Evolutionary conservation across 2,113 vertebrate species (phyloP), one percentile per base, ranked within the genome.

Genomic region (Vulpes ferrilata): DNA sequence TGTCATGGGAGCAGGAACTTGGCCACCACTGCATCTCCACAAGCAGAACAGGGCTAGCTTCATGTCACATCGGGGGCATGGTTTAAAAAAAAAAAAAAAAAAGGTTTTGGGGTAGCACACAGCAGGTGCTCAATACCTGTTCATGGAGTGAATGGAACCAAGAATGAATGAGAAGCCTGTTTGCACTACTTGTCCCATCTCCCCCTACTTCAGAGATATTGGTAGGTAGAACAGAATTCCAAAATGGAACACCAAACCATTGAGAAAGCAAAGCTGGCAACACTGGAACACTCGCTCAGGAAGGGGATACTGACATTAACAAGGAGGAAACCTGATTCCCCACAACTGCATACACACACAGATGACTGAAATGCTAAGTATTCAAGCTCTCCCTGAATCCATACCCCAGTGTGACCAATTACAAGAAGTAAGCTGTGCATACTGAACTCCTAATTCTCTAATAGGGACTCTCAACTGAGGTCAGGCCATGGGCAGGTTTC

Each of bases 131-230:
- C n/a, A 2, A 8, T 0, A 9, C 30, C 20, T 0, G 5, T 10
- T 22, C 2, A 1, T 2, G 7, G 64, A 38, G 15, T 0, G 35
- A 38, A 17, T 0, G 5, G 38, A 53, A 27, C n/a, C 11, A 10
- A 19, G 27, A 38, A 32, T 16, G 7, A 22, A 22, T 1, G 25
- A 53, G 12, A 7, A 4, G 38, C 30, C 69, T 8, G 8, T 9
- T 38, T 23, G 30, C 20, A 1, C 3, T 0, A 71, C 7, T 11
- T 38, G 3, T 11, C 1, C 35, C 69, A 51, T 4, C 53, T 73
- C 17, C 22, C 30, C 22, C 7, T 35, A 38, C 32, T 35, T 32
- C 23, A 23, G 67, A 55, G 51, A 23, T 7, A 57, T 2, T 13
- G 4, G 65, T 0, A 11, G 51, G 35, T 11, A 82, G 60, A 64